Evolutionary conservation across 1,140 invertebrate genomes (phyloP), one percentile per base, ranked within the genome.

Genomic region (Sarcophaga peregrina): DNA sequence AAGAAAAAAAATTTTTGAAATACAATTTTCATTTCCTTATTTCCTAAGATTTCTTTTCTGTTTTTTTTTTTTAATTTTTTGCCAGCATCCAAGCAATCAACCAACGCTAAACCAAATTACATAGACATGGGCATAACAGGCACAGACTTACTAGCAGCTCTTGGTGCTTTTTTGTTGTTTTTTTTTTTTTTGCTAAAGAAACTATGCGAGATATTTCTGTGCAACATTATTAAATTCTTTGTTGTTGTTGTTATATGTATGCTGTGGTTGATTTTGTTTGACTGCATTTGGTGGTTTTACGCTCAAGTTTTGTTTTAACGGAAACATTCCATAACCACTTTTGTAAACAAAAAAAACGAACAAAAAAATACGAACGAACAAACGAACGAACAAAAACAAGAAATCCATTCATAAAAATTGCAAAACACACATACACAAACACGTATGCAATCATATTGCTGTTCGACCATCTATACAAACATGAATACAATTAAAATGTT

Each of bases 291-390:
- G n/a, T 68, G 62, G 62, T 10, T 68, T 25, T 68, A 68, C 62
- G 62, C 62, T 68, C 62, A 62, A 68, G 52, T 62, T 45, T 54
- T 25, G 58, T 58, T 81, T n/a, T 81, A 81, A 81, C 80, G 80
- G 80, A 81, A 81, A 81, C 80, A 81, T 81, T 58, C 80, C 80
- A 81, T 78, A 78, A 81, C 58, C 80, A 81, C 80, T 81, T 81
- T 81, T 81, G 58, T 81, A 54, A 81, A 81, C 58, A 81, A 81
- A 58, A 37, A 37, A 37, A 37, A 37, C 1, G 4, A 37, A 37
- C 1, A 37, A 37, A 37, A 37, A 37, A 2, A 1, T 2, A 37
- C 25, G 25, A 37, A 37, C 25, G 25, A 37, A 37, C 25, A 37
- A 37, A 37, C 1, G 4, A 37, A 37, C 1, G 1, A 2, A 37